Evolutionary conservation across 2,888 invertebrate genomes (phyloP), one percentile per base, ranked within the genome.

Genomic region (Hyppa rectilinea): DNA sequence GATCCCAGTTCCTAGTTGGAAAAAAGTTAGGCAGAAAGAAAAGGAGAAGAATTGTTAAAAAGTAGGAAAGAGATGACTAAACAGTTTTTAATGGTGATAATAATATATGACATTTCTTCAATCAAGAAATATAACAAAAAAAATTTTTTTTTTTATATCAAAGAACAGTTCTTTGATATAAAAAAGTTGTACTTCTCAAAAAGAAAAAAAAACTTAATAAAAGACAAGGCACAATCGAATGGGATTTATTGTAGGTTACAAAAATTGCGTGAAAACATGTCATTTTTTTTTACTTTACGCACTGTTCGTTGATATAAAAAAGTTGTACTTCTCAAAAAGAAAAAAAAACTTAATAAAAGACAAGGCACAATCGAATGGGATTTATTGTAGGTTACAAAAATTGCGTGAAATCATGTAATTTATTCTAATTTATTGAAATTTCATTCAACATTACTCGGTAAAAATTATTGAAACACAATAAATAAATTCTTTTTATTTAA

Each of bases 381-480:
- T 59, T 59, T 59, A 29, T 47, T 49, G 29, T n/a, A n/a, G 49
- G 9, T 5, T 17, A 59, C 50, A 49, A 23, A 72, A 56, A 29
- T 68, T 26, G 20, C 43, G n/a, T 68, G 2, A 53, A 59, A 34
- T 45, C 12, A 1, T 73, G 38, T 59, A 50, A 64, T 56, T 10
- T 74, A 74, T 81, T 71, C 26, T 47, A 83, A 82, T 72, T 56
- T 81, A 78, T 82, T 78, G 43, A 68, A 81, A 81, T 78, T 67
- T 0, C 34, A 71, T 59, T 62, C 55, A 68, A 74, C 23, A 31
- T 29, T 47, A 47, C 14, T n/a, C 26, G 5, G 45, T 71, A 40
- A 26, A 71, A 34, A 53, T 66, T 43, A 70, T 58, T 20, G 20
- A 47, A 50, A n/a, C 23, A 14, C 67, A 59, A 49, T 69, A 72